Evolutionary conservation across 2,113 vertebrate species (phyloP).

Genomic region (Hassar affinis): DNA sequence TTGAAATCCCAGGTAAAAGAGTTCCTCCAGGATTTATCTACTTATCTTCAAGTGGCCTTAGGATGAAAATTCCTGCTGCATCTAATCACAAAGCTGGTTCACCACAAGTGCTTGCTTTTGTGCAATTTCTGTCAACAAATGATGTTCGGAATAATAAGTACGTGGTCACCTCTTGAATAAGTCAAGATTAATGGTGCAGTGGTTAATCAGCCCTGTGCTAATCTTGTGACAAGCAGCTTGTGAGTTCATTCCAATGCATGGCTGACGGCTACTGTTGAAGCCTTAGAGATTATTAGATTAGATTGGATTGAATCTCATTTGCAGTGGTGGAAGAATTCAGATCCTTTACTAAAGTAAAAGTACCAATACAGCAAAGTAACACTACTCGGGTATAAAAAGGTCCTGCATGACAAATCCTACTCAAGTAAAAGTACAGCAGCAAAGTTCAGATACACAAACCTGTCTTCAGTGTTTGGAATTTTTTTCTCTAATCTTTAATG

Average conservation of each 20-base stretch:
- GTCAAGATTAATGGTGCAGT: not conserved
- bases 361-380: no score
- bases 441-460: no score
- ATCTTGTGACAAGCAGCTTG: not conserved
- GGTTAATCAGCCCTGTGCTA: not conserved
- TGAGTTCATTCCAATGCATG: not conserved
- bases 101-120: not conserved
- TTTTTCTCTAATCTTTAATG: no score
- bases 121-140: not conserved
- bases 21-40: not conserved
- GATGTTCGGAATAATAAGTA: not conserved
- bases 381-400: no score
- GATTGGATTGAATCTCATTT: no score
- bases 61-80: not conserved
- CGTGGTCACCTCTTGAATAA: not conserved
- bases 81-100: not conserved
- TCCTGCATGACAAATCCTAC: no score
- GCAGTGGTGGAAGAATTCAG: no score
- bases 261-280: not conserved
- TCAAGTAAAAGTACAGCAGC: no score
- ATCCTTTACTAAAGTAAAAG: no score
- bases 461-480: no score
- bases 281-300: not conserved
- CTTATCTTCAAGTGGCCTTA: not conserved
- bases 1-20: slow-evolving; percentile 90